Base-by-base conservation (phyloP, 2,113 vertebrate genomes). In the Thryonomys swinderianus region DNA sequence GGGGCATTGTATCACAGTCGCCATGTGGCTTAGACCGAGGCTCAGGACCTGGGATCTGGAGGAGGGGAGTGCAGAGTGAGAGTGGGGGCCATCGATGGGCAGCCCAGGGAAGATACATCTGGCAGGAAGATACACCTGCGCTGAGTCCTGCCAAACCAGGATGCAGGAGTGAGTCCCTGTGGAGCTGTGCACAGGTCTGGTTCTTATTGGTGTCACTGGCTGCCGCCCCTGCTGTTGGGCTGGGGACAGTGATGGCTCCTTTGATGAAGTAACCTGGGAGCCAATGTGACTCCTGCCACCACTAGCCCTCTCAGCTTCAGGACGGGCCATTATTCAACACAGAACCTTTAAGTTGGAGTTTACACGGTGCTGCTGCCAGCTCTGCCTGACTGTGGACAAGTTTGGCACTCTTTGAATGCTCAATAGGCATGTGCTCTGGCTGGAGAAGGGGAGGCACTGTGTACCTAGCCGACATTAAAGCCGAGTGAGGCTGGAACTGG, bases 311-410 rank as follows among this genome's bases (percentile, higher is more conserved):
- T 18, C 11, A 61, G 51, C 73, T 85, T 74, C 76, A 80, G 34
- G 34, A 85, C 82, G 42, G 20, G 62, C 51, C 30, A 1, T 4
- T n/a, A 4, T 25, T 34, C 27, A 37, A n/a, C 4, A 3, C 40
- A 73, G 34, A 34, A 32, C 32, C 10, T 25, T 20, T 11, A 61
- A 10, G 12, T 73, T 51, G 42, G 45, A 42, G 7, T 12, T 48
- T 67, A 55, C 30, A 1, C 5, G n/a, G 30, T 23, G 0, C 25
- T 18, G 5, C 34, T 23, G 10, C 42, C 53, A 48, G 2, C n/a
- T 74, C 32, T 48, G 48, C 34, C 53, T 32, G 20, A 27, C 12
- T 40, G 61, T 32, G 53, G 17, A 45, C 17, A 27, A 18, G 61
- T 12, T 51, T 40, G 61, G n/a, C 3, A 8, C 45, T 40, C 34